Evolutionary conservation across 2,797 vertebrate species (phyloP).

Genomic region (Lutjanus campechanus): DNA sequence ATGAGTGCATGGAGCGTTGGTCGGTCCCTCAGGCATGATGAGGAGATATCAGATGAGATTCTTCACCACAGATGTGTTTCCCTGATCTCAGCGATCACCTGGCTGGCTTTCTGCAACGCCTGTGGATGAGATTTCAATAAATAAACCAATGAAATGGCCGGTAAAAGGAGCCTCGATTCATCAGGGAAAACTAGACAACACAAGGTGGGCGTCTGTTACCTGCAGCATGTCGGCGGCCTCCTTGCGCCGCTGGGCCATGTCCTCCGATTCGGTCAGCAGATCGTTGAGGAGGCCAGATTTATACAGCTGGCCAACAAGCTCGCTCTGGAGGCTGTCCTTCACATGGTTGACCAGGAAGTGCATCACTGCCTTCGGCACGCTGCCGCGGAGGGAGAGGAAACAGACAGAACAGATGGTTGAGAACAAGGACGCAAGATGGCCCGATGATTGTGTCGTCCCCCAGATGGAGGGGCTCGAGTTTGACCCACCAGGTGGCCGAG

Average conservation of each 20-base stretch:
- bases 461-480: conserved; percentile 25
- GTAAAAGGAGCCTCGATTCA: not conserved
- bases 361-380: conserved; percentile 99
- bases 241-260: conserved; percentile 98
- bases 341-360: conserved; percentile 99
- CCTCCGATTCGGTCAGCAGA: conserved; percentile 97
- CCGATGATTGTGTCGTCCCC: conserved; percentile 24
- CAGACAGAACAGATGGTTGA: conserved; percentile 58
- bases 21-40: conserved; percentile 27
- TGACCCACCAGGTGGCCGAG: conserved; percentile 39
- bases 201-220: conserved; percentile 76
- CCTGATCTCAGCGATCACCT: conserved; percentile 97
- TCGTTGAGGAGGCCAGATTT: conserved; percentile 95
- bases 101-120: conserved; percentile 96
- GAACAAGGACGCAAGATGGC: conserved; percentile 51
- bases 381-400: conserved; percentile 66
- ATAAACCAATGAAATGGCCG: not conserved
- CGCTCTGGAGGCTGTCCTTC: conserved; percentile 98
- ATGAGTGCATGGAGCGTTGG: conserved; percentile 36
- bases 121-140: conserved; percentile 62
- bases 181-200: fast-evolving
- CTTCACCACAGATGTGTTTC: conserved; percentile 98
- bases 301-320: conserved; percentile 97
- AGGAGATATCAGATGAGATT: conserved; percentile 30
- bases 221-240: conserved; percentile 98